These are phyloP conservation scores for Fragum whitleyi DNA, from an alignment of 2,888 invertebrate species.

Conservation along the genomic window DNA sequence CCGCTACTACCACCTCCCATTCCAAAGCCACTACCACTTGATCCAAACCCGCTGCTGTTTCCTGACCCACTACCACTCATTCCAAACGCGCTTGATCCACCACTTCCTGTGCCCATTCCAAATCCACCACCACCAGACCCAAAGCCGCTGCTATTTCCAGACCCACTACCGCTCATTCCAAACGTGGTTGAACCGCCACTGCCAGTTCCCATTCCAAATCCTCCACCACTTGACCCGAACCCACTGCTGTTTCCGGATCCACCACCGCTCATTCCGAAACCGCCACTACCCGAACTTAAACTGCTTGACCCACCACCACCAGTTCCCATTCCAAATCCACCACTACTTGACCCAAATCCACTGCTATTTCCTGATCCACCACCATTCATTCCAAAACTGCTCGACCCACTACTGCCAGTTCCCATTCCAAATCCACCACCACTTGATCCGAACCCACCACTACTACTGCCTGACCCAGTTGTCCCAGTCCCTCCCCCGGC, in stretches of 20 bases:
- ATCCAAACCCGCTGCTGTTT: constrained; percentile 13
- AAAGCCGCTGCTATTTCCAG: background rate
- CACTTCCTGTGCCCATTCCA: background rate
- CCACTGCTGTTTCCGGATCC: constrained; percentile 13
- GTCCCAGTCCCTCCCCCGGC: background rate
- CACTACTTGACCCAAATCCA: too few relatives aligned
- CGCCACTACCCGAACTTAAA: constrained; percentile 5
- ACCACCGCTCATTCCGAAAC: constrained; percentile 16
- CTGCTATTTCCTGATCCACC: background rate
- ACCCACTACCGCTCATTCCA: background rate
- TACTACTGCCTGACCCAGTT: background rate
- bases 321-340: constrained; percentile 2
- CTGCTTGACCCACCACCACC: background rate
- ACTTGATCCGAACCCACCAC: background rate
- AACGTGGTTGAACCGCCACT: background rate
- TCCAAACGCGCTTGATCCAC: constrained; percentile 19
- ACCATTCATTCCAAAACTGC: constrained; percentile 24
- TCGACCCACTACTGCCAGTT: background rate
- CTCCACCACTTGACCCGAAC: background rate
- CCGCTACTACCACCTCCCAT: background rate
- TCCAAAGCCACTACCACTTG: constrained; percentile 1
- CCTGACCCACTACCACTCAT: constrained; percentile 19
- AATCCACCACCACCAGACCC: background rate
- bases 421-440: background rate
- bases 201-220: background rate